Evolutionary conservation across 1,140 invertebrate species (phyloP), one percentile per base, ranked within the genome.

Genomic region (Trichogramma pretiosum): DNA sequence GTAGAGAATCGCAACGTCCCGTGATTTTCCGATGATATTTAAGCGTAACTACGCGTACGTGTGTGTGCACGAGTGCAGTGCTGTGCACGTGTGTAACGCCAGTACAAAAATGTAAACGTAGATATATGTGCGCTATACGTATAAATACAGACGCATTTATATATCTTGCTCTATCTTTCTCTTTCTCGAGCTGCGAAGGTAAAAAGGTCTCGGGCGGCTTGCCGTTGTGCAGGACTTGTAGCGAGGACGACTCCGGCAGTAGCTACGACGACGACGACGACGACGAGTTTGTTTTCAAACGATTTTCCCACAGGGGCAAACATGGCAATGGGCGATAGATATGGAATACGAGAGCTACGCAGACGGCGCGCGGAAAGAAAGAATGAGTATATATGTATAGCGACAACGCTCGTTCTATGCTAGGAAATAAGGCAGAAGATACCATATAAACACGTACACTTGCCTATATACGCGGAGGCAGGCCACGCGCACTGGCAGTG

Each of bases 251-350:
- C 4, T 23, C 49, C 48, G 37, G 11, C 24, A 11, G 11, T 11
- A 32, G 19, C 33, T 5, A 28, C 24, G 24, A 11, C 5, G 50
- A 22, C 35, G 46, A 45, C 48, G 53, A 56, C 55, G 54, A 52
- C 57, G 58, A 67, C 64, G 61, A 68, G 67, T 69, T 69, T 67
- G 64, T 67, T 69, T 69, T 67, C 67, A 65, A n/a, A 67, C 63
- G 50, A 62, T 69, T 69, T 68, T 68, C 64, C 63, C 67, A 65
- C 63, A 67, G 61, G 13, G 11, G 42, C 60, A 54, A 62, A 59
- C 60, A 66, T 61, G 62, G 59, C 58, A 57, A 62, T 59, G 54
- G 14, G 9, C 56, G 54, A 65, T 62, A 59, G 62, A 56, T 59
- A 59, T 55, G 54, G 58, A 53, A 28, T 46, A 53, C 38, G 58